These are phyloP conservation scores for Eclectus roratus DNA, from an alignment of 2,113 vertebrate genomes.

Conservation along the genomic window DNA sequence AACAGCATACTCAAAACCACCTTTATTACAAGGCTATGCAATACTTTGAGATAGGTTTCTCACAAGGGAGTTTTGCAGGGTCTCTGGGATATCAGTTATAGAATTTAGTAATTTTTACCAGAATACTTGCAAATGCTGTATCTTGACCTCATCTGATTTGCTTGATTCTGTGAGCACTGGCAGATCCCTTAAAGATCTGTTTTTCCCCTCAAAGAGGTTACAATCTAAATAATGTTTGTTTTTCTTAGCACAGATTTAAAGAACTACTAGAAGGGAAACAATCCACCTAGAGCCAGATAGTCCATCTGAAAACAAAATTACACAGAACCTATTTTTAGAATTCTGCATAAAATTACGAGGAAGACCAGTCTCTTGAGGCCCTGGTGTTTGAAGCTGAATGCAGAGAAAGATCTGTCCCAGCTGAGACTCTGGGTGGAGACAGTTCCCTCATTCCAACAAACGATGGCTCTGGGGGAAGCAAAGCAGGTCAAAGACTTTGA, in stretches of 20 bases:
- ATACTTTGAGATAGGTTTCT: background rate
- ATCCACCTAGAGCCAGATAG: background rate
- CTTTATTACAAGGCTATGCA: background rate
- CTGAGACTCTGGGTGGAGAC: background rate
- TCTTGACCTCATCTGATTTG: background rate
- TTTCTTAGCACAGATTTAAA: background rate
- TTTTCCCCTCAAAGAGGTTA: background rate
- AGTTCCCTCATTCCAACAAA: background rate
- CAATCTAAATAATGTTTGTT: accelerated
- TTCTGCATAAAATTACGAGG: background rate
- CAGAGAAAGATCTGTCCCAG: background rate
- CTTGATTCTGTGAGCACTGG: background rate
- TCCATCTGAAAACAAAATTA: background rate
- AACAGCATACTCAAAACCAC: background rate
- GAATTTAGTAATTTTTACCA: background rate
- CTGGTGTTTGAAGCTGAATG: background rate
- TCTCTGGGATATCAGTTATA: background rate
- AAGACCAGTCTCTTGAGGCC: background rate
- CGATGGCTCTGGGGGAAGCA: background rate
- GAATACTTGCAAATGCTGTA: background rate
- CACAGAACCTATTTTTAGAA: background rate
- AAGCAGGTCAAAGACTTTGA: background rate
- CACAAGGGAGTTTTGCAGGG: background rate
- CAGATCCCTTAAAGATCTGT: background rate
- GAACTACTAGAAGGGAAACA: background rate